Percentiles rank a stretch among this genome's conserved stretches.
phyloP scores from a whole-genome alignment of 2,113 vertebrate species.

The Boulengeromyrus knoepffleri region DNA sequence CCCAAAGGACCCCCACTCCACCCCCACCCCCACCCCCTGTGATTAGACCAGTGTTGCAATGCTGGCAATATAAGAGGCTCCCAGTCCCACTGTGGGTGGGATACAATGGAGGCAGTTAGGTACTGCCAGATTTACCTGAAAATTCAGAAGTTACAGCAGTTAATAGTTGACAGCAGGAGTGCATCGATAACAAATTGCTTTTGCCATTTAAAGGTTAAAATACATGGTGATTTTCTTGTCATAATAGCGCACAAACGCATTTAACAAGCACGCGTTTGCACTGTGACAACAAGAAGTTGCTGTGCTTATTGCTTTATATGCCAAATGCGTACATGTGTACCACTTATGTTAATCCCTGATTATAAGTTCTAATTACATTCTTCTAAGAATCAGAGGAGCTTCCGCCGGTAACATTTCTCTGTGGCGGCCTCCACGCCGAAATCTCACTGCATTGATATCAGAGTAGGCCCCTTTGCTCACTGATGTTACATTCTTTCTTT shows the following conservation, averaged over 20 bases:
- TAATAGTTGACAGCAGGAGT: neutral
- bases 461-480: neutral
- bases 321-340: neutral
- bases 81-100: neutral
- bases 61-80: neutral
- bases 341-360: neutral
- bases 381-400: neutral
- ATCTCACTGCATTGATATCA: neutral
- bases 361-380: neutral
- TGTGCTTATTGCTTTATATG: neutral
- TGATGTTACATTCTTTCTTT: neutral
- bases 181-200: neutral
- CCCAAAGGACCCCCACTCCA: neutral
- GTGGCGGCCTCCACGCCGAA: no score
- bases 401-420: neutral
- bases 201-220: neutral
- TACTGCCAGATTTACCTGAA: neutral
- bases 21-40: neutral
- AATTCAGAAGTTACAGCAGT: neutral
- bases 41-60: neutral
- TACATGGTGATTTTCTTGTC: neutral
- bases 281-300: no score
- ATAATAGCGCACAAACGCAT: neutral
- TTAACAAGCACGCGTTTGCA: neutral
- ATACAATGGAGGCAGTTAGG: neutral